Percentiles rank a stretch among this genome's conserved stretches.
These are phyloP conservation scores for Maconellicoccus hirsutus DNA, from an alignment of 1,140 invertebrate species.

Conservation along the genomic window DNA sequence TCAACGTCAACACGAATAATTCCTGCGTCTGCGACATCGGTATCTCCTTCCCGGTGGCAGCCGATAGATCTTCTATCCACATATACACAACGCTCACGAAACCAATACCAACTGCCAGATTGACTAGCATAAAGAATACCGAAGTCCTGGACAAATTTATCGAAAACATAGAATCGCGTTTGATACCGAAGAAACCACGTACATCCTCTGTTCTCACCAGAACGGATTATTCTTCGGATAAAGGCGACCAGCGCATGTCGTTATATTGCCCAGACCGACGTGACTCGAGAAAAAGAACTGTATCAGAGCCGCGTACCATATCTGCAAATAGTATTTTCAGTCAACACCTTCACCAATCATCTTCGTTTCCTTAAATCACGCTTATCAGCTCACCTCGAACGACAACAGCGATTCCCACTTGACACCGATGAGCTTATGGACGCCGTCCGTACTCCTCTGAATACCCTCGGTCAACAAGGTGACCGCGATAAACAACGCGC, in stretches of 20 bases:
- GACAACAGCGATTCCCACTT: constrained; percentile 31
- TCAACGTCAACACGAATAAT: constrained; percentile 36
- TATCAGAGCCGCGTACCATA: constrained; percentile 44
- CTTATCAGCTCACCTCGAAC: constrained; percentile 30
- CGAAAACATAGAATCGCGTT: neutral
- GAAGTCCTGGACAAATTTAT: constrained; percentile 33
- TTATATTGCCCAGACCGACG: constrained; percentile 44
- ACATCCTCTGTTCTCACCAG: constrained; percentile 37
- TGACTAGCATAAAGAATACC: constrained; percentile 36
- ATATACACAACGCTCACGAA: constrained; percentile 36
- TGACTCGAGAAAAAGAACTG: constrained; percentile 46
- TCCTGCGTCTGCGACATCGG: constrained; percentile 32
- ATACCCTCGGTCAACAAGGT: constrained; percentile 30
- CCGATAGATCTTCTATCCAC: constrained; percentile 32
- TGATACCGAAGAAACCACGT: neutral
- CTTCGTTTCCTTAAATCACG: neutral
- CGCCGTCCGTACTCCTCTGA: constrained; percentile 28
- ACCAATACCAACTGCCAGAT: constrained; percentile 36
- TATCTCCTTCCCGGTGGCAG: constrained; percentile 12
- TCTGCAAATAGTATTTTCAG: too few relatives aligned
- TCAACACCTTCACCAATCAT: too few relatives aligned
- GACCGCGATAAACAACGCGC: constrained; percentile 29
- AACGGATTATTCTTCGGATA: constrained; percentile 45
- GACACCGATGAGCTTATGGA: constrained; percentile 28
- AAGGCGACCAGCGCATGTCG: constrained; percentile 43